A percentile compares a stretch with the other conserved stretches of the same genome.
These are phyloP conservation scores for Anguilla obscura DNA, from an alignment of 2,797 vertebrate genomes.

Conservation along the genomic window DNA sequence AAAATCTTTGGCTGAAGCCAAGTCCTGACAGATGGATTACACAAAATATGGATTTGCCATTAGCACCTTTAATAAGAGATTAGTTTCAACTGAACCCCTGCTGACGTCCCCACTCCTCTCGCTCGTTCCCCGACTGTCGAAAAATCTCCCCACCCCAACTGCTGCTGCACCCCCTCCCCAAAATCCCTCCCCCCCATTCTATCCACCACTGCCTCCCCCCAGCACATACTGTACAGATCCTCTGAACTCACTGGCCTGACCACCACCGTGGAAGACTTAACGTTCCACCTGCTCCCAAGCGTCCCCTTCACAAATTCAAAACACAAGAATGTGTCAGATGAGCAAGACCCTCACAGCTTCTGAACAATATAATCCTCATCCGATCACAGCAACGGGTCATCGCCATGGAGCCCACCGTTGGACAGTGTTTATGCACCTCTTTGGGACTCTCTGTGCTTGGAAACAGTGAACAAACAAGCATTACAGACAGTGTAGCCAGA, in stretches of 20 bases:
- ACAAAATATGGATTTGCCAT: constrained; percentile 40
- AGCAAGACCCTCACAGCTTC: neutral
- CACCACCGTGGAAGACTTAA: neutral
- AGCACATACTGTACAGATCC: neutral
- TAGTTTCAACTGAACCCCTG: neutral
- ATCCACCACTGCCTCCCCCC: neutral
- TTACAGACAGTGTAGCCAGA: neutral
- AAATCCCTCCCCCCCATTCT: neutral
- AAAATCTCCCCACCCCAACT: neutral
- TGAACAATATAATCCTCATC: neutral
- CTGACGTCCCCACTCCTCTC: neutral
- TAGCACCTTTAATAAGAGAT: constrained; percentile 41
- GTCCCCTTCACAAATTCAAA: neutral
- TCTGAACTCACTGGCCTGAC: neutral
- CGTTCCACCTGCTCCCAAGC: neutral
- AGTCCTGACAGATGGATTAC: constrained; percentile 50
- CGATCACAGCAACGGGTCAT: neutral
- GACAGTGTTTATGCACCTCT: neutral
- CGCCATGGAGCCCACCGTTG: neutral
- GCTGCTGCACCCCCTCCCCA: neutral
- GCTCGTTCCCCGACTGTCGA: neutral
- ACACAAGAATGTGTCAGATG: neutral
- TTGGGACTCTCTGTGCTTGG: neutral
- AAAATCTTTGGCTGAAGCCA: constrained; percentile 34
- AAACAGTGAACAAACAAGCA: neutral